Evolutionary conservation across 2,797 vertebrate species (phyloP).

Genomic region (Arctocebus calabarensis): DNA sequence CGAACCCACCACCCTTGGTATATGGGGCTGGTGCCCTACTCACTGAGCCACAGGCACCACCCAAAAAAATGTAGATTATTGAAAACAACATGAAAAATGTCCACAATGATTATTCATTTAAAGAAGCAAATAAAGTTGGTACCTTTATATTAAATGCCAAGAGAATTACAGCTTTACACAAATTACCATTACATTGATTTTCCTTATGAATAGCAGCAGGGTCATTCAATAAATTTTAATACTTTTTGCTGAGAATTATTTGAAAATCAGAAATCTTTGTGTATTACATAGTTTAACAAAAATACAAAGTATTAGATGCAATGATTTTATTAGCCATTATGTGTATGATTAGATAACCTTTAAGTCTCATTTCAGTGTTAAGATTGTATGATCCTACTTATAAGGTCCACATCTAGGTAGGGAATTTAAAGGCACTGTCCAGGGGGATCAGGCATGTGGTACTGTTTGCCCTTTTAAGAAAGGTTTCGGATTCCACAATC

Average conservation of each 20-base stretch:
- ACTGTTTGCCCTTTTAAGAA: neutral
- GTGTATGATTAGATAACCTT: neutral
- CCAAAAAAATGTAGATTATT: too few relatives aligned
- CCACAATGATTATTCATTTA: neutral
- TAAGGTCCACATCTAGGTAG: too few relatives aligned
- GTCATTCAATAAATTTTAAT: conserved; percentile 8
- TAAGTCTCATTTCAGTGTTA: neutral
- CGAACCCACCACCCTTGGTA: too few relatives aligned
- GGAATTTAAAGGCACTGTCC: neutral
- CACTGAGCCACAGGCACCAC: too few relatives aligned
- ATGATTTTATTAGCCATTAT: neutral
- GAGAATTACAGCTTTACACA: neutral
- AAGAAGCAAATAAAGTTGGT: neutral
- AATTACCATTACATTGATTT: neutral
- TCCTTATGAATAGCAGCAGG: neutral
- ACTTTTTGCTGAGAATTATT: neutral
- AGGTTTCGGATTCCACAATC: neutral
- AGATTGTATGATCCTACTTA: neutral
- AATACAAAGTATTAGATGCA: neutral
- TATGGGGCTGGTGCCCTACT: too few relatives aligned
- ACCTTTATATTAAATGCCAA: conserved; percentile 33
- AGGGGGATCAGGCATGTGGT: neutral
- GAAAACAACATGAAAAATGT: neutral
- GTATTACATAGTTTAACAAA: neutral
- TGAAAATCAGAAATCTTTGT: neutral